phyloP scores from a whole-genome alignment of 2,113 vertebrate species.

The Lathamus discolor region DNA sequence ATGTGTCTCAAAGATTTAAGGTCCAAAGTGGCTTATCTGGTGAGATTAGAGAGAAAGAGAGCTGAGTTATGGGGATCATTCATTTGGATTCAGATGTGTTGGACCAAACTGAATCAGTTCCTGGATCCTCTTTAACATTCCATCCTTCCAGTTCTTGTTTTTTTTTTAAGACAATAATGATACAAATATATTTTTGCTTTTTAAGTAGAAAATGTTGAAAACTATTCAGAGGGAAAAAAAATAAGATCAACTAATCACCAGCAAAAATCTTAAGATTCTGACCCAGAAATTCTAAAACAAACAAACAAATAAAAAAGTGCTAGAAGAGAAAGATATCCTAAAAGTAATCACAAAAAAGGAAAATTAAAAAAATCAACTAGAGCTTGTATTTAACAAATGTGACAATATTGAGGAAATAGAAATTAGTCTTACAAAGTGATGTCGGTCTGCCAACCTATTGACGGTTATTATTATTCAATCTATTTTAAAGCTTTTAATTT shows the following conservation, averaged over 20 bases:
- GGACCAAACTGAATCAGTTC: neutral
- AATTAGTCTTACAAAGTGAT: neutral
- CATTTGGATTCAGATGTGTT: neutral
- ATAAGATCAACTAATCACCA: neutral
- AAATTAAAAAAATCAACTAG: neutral
- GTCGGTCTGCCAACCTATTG: neutral
- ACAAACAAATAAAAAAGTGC: neutral
- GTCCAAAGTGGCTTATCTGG: neutral
- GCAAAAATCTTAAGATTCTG: neutral
- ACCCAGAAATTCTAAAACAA: neutral
- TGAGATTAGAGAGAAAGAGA: neutral
- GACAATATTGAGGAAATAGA: neutral
- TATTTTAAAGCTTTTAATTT: neutral
- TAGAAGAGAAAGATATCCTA: neutral
- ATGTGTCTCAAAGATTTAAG: slow-evolving; percentile 32
- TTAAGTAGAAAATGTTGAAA: neutral
- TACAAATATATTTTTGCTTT: neutral
- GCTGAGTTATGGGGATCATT: neutral
- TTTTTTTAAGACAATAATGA: neutral
- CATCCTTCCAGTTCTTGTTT: neutral
- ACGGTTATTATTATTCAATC: neutral
- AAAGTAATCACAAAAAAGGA: neutral
- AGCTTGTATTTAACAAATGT: neutral
- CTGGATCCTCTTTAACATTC: neutral
- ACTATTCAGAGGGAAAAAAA: neutral